phyloP scores from a whole-genome alignment of 2,797 vertebrate species.

The Microctenopoma lineatum region DNA sequence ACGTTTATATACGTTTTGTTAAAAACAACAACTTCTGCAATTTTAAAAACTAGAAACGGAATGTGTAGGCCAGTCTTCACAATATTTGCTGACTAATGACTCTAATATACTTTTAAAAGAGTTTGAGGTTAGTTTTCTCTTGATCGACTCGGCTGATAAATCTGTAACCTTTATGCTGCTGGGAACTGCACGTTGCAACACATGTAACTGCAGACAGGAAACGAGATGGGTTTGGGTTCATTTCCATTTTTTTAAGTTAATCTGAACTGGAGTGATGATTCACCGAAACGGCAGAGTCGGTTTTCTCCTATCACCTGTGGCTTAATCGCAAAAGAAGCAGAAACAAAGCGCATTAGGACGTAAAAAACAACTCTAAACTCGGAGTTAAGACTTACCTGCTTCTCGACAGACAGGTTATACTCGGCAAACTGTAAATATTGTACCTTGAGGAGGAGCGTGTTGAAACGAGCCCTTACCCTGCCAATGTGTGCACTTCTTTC shows the following conservation, averaged over 20 bases:
- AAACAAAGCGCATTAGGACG: neutral
- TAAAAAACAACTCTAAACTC: neutral
- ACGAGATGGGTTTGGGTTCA: fast-evolving
- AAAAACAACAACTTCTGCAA: neutral
- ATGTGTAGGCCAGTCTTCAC: no score
- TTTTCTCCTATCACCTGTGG: conserved; percentile 69
- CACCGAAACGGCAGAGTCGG: conserved; percentile 38
- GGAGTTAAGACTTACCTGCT: fast-evolving
- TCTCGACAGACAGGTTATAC: neutral
- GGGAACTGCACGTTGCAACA: no score
- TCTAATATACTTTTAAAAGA: no score
- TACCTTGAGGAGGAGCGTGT: conserved; percentile 27
- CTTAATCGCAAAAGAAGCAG: conserved; percentile 6
- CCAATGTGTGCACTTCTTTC: conserved; percentile 24
- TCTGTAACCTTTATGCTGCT: no score
- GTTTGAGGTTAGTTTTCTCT: no score
- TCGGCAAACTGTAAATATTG: conserved; percentile 22
- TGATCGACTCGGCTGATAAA: no score
- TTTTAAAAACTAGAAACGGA: no score
- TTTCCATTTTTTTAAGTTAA: neutral
- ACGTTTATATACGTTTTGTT: no score
- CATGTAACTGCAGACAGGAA: neutral
- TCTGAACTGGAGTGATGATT: conserved; percentile 27
- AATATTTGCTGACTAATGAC: no score
- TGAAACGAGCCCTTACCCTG: conserved; percentile 50